Evolutionary conservation across 2,113 vertebrate species (phyloP).

Genomic region (Casuarius casuarius): DNA sequence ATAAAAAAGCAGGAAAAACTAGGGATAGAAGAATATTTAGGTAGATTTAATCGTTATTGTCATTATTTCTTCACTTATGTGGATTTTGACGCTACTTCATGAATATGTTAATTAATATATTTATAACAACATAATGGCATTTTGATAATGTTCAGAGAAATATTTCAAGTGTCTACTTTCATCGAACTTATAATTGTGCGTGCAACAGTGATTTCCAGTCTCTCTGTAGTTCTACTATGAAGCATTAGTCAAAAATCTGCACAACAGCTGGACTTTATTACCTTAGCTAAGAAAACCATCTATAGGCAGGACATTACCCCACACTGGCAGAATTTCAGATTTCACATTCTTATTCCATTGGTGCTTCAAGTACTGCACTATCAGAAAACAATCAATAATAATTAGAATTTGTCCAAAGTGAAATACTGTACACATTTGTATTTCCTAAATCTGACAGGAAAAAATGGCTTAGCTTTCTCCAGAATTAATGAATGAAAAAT

Average conservation of each 20-base stretch:
- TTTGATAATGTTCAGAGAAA: slow-evolving; percentile 24
- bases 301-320: background rate
- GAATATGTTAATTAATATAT: background rate
- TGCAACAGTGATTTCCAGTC: background rate
- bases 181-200: background rate
- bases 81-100: background rate
- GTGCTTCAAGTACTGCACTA: background rate
- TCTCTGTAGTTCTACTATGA: background rate
- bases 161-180: background rate
- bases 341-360: slow-evolving; percentile 1
- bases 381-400: slow-evolving; percentile 53
- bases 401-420: slow-evolving; percentile 10
- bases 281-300: slow-evolving; percentile 10
- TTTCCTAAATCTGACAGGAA: slow-evolving; percentile 9
- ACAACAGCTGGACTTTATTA: background rate
- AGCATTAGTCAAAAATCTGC: slow-evolving; percentile 16
- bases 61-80: background rate
- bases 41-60: background rate
- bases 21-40: background rate
- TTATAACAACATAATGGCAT: background rate
- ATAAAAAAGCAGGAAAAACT: background rate
- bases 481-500: background rate
- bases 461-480: background rate
- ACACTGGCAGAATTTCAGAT: slow-evolving; percentile 50
- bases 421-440: background rate